These are phyloP conservation scores for Rutpela maculata DNA, from an alignment of 2,888 invertebrate species.

Conservation along the genomic window DNA sequence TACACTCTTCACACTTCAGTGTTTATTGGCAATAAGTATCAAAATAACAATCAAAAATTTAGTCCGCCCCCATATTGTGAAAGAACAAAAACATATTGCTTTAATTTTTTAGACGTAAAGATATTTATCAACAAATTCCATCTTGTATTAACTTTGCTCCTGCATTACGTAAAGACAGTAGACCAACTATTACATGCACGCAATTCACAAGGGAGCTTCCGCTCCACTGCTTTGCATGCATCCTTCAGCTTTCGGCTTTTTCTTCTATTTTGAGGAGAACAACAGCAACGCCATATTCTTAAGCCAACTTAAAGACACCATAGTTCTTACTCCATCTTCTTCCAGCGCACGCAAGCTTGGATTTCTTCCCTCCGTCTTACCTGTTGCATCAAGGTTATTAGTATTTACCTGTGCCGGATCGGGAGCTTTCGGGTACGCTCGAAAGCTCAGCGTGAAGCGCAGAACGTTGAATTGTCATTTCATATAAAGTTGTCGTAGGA, in stretches of 20 bases:
- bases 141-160: conserved; percentile 29
- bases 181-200: conserved; percentile 8
- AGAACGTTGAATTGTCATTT: conserved; percentile 56
- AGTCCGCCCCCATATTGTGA: not conserved
- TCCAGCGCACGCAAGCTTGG: conserved; percentile 22
- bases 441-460: conserved; percentile 50
- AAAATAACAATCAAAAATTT: not conserved
- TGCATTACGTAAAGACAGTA: conserved; percentile 24
- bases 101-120: not conserved
- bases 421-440: conserved; percentile 47
- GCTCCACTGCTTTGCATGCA: conserved; percentile 45
- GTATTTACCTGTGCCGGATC: conserved; percentile 49
- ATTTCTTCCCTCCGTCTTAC: conserved; percentile 49
- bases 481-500: conserved; percentile 56
- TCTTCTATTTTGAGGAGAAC: conserved; percentile 42
- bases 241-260: conserved; percentile 42
- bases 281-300: conserved; percentile 25
- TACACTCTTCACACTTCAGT: too few relatives aligned
- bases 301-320: conserved; percentile 9
- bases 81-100: not conserved
- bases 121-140: conserved; percentile 10
- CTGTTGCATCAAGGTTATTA: conserved; percentile 52
- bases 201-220: conserved; percentile 37
- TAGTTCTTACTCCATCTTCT: conserved; percentile 36
- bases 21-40: too few relatives aligned